These are phyloP conservation scores for Caenorhabditis brenneri DNA, from an alignment of 1,140 invertebrate species.

Conservation along the genomic window DNA sequence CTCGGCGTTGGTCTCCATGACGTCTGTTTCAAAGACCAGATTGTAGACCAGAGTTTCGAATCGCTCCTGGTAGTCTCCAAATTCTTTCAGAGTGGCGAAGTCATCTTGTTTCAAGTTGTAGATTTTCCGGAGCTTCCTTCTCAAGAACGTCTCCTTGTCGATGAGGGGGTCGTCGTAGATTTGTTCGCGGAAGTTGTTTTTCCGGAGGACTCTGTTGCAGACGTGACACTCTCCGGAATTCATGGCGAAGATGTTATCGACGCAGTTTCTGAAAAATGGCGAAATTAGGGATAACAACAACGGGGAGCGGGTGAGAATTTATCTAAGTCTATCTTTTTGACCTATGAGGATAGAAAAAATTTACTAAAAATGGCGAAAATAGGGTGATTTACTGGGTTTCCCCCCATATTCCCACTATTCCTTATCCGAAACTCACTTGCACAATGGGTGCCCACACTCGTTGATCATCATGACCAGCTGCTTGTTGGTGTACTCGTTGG, in stretches of 20 bases:
- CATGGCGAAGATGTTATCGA: conserved; percentile 90
- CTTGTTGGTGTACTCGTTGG: conserved; percentile 96
- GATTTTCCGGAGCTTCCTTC: conserved; percentile 83
- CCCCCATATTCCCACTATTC: too few relatives aligned
- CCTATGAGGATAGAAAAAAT: too few relatives aligned
- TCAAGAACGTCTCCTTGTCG: conserved; percentile 95
- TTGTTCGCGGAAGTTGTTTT: conserved; percentile 89
- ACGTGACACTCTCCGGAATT: conserved; percentile 90
- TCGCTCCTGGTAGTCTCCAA: conserved; percentile 89
- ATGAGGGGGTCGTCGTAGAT: conserved; percentile 92
- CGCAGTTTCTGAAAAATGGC: conserved; percentile 80
- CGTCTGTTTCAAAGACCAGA: conserved; percentile 86
- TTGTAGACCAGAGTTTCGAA: conserved; percentile 90
- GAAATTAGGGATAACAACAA: too few relatives aligned
- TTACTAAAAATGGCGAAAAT: too few relatives aligned
- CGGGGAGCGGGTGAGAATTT: too few relatives aligned
- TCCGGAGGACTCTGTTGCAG: conserved; percentile 83
- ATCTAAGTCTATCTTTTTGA: too few relatives aligned
- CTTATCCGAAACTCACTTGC: conserved; percentile 77
- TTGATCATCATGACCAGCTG: conserved; percentile 96
- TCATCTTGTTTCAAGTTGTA: conserved; percentile 91
- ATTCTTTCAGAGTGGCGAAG: conserved; percentile 81
- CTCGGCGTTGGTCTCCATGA: conserved; percentile 84
- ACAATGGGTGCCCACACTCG: conserved; percentile 93
- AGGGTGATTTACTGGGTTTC: too few relatives aligned